Base-by-base conservation (phyloP, 2,888 invertebrate species). In the Spodoptera littoralis region DNA sequence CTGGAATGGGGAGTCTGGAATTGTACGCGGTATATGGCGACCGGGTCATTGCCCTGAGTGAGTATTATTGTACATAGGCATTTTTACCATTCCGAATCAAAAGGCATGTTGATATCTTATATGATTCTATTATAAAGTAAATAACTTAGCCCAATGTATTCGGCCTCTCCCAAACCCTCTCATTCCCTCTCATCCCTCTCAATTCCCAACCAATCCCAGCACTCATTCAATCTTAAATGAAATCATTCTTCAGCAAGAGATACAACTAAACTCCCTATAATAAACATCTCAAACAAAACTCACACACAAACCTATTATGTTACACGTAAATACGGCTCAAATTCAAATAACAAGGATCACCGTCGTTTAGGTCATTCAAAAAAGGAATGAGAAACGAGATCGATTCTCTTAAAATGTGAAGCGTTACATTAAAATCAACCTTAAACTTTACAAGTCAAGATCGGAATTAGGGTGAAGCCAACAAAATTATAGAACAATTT, bases 331-430 rank as follows among this genome's bases (percentile, higher is more conserved):
- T 82, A 88, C 70, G 75, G 80, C 75, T 51, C 24, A 69, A 65
- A 81, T 80, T 87, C 41, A 50, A 57, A 61, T 83, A 59, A 30
- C 55, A 54, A 36, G 6, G 24, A 49, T 47, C 24, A 27, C 11
- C 57, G 85, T 65, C 77, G 70, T 77, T 84, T 90, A 81, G 22
- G 77, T 62, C 85, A 24, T 88, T 91, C 80, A 70, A 44, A 55
- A 63, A 67, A 63, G 65, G n/a, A 53, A 30, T 12, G 54, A 57
- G 81, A 85, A 89, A 86, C 73, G 86, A 94, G 94, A 94, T 94
- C 94, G 94, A 94, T 94, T 93, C 93, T 93, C 93, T 92, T 78
- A 88, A 88, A 92, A 82, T 56, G 69, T 58, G 52, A 13, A 30
- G 2, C 24, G 45, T n/a, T 59, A 64, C 55, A 22, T 48, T 1